phyloP scores from a whole-genome alignment of 2,888 invertebrate genomes.

The Nemapogon koenigi region DNA sequence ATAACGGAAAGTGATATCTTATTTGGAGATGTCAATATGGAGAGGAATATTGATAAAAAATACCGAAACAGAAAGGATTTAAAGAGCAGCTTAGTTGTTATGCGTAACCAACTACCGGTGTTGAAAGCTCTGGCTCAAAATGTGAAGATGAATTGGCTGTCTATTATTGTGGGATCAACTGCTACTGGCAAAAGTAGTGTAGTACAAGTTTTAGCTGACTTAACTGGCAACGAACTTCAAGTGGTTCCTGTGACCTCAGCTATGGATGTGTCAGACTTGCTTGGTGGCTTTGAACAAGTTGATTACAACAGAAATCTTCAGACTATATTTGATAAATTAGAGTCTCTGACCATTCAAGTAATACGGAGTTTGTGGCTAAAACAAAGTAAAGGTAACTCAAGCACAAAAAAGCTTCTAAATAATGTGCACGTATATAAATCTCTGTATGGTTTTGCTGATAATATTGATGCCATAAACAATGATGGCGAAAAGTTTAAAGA shows the following conservation, averaged over 20 bases:
- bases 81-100: slow-evolving; percentile 46
- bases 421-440: too few species aligned
- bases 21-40: slow-evolving; percentile 69
- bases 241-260: slow-evolving; percentile 86
- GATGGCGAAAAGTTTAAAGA: slow-evolving; percentile 31
- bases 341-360: slow-evolving; percentile 55
- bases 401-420: too few species aligned
- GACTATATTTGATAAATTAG: slow-evolving; percentile 66
- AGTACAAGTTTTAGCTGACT: slow-evolving; percentile 76
- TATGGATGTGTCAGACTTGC: slow-evolving; percentile 93
- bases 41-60: slow-evolving; percentile 40
- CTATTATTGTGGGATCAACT: slow-evolving; percentile 83
- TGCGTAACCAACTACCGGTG: slow-evolving; percentile 67
- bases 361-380: slow-evolving; percentile 50
- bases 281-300: slow-evolving; percentile 97
- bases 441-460: too few species aligned
- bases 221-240: slow-evolving; percentile 76
- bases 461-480: too few species aligned
- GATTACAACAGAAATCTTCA: slow-evolving; percentile 79
- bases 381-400: too few species aligned
- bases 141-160: slow-evolving; percentile 90
- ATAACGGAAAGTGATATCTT: slow-evolving; percentile 65
- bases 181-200: slow-evolving; percentile 83
- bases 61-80: slow-evolving; percentile 36
- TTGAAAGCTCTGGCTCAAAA: slow-evolving; percentile 86